Percentiles rank a stretch among this genome's conserved stretches.
These are phyloP conservation scores for Drosophila saltans DNA, from an alignment of 1,140 invertebrate species.

Conservation along the genomic window DNA sequence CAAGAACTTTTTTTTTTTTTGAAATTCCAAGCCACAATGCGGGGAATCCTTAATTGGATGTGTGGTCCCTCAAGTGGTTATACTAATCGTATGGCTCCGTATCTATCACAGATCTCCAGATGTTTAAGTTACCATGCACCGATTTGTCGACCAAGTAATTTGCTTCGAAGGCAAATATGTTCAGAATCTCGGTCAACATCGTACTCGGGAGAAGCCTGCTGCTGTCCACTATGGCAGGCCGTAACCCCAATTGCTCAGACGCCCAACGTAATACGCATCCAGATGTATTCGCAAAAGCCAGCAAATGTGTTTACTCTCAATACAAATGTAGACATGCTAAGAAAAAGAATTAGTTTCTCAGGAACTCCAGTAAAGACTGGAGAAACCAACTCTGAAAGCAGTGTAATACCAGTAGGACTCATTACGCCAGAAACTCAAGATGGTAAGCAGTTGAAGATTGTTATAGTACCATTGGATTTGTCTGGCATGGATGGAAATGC, in stretches of 20 bases:
- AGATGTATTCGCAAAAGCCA: constrained; percentile 38
- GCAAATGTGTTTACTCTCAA: constrained; percentile 40
- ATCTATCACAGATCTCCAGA: constrained; percentile 61
- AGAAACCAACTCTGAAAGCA: neutral
- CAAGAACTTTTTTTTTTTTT: neutral
- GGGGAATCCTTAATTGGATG: constrained; percentile 20
- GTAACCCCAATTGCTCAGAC: neutral
- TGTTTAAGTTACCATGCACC: constrained; percentile 58
- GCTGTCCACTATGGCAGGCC: constrained; percentile 9
- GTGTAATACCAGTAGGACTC: constrained; percentile 56
- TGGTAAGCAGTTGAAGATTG: constrained; percentile 62
- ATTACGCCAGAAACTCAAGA: constrained; percentile 47
- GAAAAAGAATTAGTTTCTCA: constrained; percentile 56
- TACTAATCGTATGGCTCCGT: constrained; percentile 36
- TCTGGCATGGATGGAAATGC: constrained; percentile 41
- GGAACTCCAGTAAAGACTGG: constrained; percentile 18
- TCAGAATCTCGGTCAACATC: neutral
- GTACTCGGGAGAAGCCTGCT: neutral
- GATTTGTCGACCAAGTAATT: constrained; percentile 34
- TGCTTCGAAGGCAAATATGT: constrained; percentile 42
- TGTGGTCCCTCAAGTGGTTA: neutral
- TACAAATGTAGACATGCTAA: constrained; percentile 42
- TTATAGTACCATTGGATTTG: constrained; percentile 71
- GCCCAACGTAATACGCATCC: constrained; percentile 27
- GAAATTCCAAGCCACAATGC: constrained; percentile 17